Evolutionary conservation across 1,140 invertebrate genomes (phyloP).

Genomic region (Trachelipus rathkii): DNA sequence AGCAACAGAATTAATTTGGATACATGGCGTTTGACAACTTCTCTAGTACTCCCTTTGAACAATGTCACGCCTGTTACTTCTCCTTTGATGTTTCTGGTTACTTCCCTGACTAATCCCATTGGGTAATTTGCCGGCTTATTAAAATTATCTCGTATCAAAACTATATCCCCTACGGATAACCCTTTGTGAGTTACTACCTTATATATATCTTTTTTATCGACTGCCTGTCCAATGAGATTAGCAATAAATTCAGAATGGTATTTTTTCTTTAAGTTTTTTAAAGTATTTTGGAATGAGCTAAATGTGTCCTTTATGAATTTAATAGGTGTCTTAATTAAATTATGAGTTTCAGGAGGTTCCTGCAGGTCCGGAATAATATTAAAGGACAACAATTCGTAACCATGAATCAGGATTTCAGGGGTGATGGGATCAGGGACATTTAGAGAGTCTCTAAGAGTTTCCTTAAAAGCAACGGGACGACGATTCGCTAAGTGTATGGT

Average conservation of each 20-base stretch:
- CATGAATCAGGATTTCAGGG: conserved; percentile 7
- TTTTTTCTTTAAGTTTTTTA: not conserved
- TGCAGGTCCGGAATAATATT: conserved; percentile 8
- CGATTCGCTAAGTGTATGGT: conserved; percentile 14
- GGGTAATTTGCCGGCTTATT: not conserved
- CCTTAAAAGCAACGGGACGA: conserved; percentile 16
- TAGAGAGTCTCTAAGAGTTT: not conserved
- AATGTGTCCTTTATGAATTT: not conserved
- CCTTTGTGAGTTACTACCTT: not conserved
- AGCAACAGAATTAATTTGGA: not conserved
- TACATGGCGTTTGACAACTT: not conserved
- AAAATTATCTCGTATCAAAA: conserved; percentile 6
- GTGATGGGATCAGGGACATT: not conserved
- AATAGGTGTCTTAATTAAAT: not conserved
- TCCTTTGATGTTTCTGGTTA: not conserved
- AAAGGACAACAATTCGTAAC: not conserved
- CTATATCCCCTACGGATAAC: not conserved
- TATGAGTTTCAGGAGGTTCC: not conserved
- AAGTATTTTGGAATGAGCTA: not conserved
- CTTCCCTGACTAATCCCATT: not conserved
- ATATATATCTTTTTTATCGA: not conserved
- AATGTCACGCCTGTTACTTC: conserved; percentile 6
- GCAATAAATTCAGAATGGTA: conserved; percentile 10
- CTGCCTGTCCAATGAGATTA: not conserved
- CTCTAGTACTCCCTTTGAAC: conserved; percentile 13